Percentiles rank a stretch among this genome's conserved stretches.
phyloP scores from a whole-genome alignment of 2,113 vertebrate species.

The Dasyprocta punctata region DNA sequence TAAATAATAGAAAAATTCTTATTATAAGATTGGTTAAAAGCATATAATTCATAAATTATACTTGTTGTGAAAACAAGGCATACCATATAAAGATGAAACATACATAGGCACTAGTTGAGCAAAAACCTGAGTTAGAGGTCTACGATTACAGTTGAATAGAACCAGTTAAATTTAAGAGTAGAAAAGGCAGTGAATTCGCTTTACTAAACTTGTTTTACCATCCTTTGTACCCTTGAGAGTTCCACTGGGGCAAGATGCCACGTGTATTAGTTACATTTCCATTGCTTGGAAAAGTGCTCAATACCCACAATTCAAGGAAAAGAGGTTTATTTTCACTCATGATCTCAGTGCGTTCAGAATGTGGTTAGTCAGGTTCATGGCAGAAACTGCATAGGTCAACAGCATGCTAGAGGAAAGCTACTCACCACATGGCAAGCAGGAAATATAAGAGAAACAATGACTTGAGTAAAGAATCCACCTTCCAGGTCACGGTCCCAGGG shows the following conservation, averaged over 20 bases:
- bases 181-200: not conserved
- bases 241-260: not conserved
- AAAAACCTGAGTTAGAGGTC: not conserved
- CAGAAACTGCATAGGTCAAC: not conserved
- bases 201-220: not conserved
- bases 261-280: not conserved
- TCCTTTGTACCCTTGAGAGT: not conserved
- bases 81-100: not conserved
- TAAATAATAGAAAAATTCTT: slow-evolving; percentile 27
- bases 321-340: not conserved
- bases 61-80: not conserved
- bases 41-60: not conserved
- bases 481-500: not conserved
- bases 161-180: not conserved
- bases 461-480: not conserved
- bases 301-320: not conserved
- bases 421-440: not conserved
- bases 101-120: not conserved
- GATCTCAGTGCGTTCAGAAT: not conserved
- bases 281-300: not conserved
- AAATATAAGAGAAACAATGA: not conserved
- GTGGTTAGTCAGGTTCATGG: not conserved
- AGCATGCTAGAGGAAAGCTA: not conserved
- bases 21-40: not conserved
- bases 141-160: not conserved